Evolutionary conservation across 1,140 invertebrate species (phyloP), one percentile per base, ranked within the genome.

Genomic region (Mylabris phalerata): DNA sequence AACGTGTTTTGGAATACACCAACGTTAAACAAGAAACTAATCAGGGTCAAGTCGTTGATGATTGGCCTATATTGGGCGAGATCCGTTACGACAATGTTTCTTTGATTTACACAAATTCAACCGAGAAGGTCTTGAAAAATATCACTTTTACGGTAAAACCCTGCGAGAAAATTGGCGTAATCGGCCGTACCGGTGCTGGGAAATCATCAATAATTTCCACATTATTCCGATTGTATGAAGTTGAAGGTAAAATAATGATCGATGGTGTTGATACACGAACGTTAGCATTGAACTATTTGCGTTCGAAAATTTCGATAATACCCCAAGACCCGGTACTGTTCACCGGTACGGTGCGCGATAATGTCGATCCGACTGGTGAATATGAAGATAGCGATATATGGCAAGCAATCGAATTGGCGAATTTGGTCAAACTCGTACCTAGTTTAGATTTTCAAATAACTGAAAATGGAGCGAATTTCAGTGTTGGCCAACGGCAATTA

Each of bases 261-360:
- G 84, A 87, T 59, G 77, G 73, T 5, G 68, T 86, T 1, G 76
- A 85, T 47, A 81, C 81, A 0, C 74, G 73, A 5, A 74, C 76
- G 13, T 72, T 92, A 42, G 83, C 85, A 0, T 73, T 93, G 4
- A 80, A 88, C 59, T 83, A 87, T 64, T 70, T 93, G 2, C 77
- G 91, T n/a, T 80, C 80, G n/a, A 82, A 84, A 57, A 83, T 93
- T 26, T 87, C 89, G 19, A 90, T 92, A 32, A 91, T 93, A 57
- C 90, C 90, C 2, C 90, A 95, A 74, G 90, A 89, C 64, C 92
- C 93, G 0, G 84, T 95, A 11, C 72, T 95, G 1, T 95, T 95
- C 70, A 87, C 89, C 2, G 91, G 89, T 0, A 84, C 82, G 6
- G 68, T 94, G 51, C 79, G 92, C 13, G 86, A 84, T 66, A 95